A percentile compares a stretch with the other conserved stretches of the same genome.
phyloP scores from a whole-genome alignment of 2,113 vertebrate species.

The Nettapus auritus region DNA sequence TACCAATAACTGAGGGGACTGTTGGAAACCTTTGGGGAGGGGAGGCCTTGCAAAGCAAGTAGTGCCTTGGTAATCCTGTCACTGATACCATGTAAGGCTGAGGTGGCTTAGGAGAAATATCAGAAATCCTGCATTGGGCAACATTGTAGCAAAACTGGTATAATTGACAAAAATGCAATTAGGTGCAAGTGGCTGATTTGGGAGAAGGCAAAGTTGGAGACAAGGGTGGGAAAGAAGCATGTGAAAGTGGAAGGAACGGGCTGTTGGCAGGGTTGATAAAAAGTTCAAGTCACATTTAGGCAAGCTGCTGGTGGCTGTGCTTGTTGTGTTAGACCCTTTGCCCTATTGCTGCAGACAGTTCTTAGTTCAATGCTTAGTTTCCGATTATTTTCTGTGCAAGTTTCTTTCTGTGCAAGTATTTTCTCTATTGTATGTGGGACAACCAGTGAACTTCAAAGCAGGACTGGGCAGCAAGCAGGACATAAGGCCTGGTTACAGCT shows the following conservation, averaged over 20 bases:
- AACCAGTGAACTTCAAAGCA: background rate
- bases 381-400: background rate
- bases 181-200: background rate
- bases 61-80: background rate
- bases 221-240: background rate
- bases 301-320: rapidly evolving
- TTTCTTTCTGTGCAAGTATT: background rate
- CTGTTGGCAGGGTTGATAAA: background rate
- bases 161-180: background rate
- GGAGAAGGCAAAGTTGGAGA: background rate
- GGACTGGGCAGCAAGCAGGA: background rate
- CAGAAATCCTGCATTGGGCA: background rate
- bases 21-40: background rate
- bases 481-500: rapidly evolving
- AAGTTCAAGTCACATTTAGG: background rate
- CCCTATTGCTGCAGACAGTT: background rate
- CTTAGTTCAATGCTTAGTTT: background rate
- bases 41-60: background rate
- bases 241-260: background rate
- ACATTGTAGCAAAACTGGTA: background rate
- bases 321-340: background rate
- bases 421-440: rapidly evolving
- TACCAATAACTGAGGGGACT: background rate
- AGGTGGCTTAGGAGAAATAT: background rate
- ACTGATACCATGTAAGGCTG: background rate